These are phyloP conservation scores for Eupithecia subfuscata DNA, from an alignment of 2,888 invertebrate genomes.

Conservation along the genomic window DNA sequence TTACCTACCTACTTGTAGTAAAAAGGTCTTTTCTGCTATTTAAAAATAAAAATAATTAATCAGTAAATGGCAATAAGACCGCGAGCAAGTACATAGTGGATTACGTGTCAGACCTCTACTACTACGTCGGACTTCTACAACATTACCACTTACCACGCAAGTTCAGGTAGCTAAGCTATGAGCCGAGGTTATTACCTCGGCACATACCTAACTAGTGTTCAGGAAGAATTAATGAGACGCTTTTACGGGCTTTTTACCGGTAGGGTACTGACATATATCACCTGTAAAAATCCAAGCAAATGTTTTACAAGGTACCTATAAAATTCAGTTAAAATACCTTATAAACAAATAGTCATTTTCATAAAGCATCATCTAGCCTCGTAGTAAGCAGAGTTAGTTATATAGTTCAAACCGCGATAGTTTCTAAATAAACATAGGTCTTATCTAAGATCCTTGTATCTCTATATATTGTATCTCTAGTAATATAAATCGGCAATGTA, in stretches of 20 bases:
- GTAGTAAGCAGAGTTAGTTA: neutral
- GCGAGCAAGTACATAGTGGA: no score
- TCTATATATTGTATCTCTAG: no score
- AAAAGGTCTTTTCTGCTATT: no score
- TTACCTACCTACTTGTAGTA: no score
- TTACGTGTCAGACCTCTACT: no score
- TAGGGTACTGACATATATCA: neutral
- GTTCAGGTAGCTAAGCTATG: no score
- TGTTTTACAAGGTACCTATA: neutral
- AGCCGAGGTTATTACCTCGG: no score
- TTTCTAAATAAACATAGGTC: neutral
- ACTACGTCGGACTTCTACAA: no score
- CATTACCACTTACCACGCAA: no score
- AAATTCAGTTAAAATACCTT: neutral
- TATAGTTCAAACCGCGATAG: neutral
- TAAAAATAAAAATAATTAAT: no score
- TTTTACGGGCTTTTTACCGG: no score
- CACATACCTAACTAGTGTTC: neutral
- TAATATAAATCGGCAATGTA: neutral
- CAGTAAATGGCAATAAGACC: no score
- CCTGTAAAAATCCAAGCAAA: neutral
- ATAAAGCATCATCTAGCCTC: neutral
- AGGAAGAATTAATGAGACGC: neutral
- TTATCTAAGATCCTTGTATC: slow-evolving; percentile 5
- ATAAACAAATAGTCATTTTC: neutral